Evolutionary conservation across 1,140 invertebrate genomes (phyloP), one percentile per base, ranked within the genome.

Genomic region (Pogonomyrmex barbatus): DNA sequence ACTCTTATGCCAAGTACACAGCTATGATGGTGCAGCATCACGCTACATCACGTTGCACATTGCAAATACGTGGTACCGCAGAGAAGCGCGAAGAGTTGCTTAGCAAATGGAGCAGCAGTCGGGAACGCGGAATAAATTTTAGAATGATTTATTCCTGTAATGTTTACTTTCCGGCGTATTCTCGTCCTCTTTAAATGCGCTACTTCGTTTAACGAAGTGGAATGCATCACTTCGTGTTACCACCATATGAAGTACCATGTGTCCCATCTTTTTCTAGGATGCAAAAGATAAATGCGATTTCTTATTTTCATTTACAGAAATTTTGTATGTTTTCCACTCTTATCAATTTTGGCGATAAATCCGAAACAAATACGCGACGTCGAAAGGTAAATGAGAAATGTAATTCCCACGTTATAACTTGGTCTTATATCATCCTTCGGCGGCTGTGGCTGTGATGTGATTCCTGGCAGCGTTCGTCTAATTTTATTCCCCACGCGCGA

Each of bases 121-220:
- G 42, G 62, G 79, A 24, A 62, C 39, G 79, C 42, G n/a, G 67
- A 81, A 73, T 82, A 73, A 73, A 75, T 75, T 83, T 45, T 60
- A 36, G 17, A 63, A 67, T 65, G 73, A 70, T 78, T 85, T 89
- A 88, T 89, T 77, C 70, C 39, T 56, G 42, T 36, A 58, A 60
- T 71, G 79, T 82, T 82, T 73, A 82, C 52, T n/a, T 73, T 45
- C 30, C 67, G 42, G 52, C 30, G 5, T 30, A 42, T 9, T 54
- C 36, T 52, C 12, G 17, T 63, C 45, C 65, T 54, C 77, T 68
- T 81, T 81, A 68, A 81, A 42, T 30, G 63, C 17, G 42, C 47
- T 30, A 30, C 36, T 68, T 81, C 47, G 47, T 81, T 68, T 39
- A 52, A 54, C 47, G 24, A 65, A 39, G 63, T 30, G 30, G 47